phyloP scores from a whole-genome alignment of 2,888 invertebrate species.

The Hecatera dysodea region DNA sequence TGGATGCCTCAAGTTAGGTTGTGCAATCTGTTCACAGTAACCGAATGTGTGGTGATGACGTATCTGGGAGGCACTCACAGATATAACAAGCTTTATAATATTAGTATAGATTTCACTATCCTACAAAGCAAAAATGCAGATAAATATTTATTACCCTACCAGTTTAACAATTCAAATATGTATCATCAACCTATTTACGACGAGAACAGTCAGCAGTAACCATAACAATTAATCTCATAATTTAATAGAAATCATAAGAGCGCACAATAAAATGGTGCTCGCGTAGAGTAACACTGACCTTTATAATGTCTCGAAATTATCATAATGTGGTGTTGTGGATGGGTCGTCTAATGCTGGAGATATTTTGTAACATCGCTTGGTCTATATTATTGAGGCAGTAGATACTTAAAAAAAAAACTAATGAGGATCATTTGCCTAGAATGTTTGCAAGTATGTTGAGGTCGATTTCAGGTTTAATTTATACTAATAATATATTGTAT shows the following conservation, averaged over 20 bases:
- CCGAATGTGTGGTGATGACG: no score
- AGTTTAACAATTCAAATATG: conserved; percentile 13
- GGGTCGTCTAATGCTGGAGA: conserved; percentile 6
- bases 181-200: conserved; percentile 28
- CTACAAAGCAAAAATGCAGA: neutral
- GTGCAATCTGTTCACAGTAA: no score
- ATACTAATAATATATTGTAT: conserved; percentile 29
- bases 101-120: no score
- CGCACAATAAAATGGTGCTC: conserved; percentile 26
- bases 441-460: neutral
- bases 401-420: neutral
- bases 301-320: conserved; percentile 20
- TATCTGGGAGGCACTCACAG: no score
- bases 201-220: conserved; percentile 9
- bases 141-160: no score
- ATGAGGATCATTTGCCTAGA: neutral
- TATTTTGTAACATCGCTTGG: conserved; percentile 5
- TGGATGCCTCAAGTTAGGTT: no score
- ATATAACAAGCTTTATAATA: no score
- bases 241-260: conserved; percentile 23
- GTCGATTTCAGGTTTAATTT: no score
- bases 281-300: conserved; percentile 13
- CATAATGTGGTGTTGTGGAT: conserved; percentile 39
- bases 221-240: conserved; percentile 2
- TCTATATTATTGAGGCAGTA: neutral